These are phyloP conservation scores for Drosophila carrolli DNA, from an alignment of 1,140 invertebrate species.

Conservation along the genomic window DNA sequence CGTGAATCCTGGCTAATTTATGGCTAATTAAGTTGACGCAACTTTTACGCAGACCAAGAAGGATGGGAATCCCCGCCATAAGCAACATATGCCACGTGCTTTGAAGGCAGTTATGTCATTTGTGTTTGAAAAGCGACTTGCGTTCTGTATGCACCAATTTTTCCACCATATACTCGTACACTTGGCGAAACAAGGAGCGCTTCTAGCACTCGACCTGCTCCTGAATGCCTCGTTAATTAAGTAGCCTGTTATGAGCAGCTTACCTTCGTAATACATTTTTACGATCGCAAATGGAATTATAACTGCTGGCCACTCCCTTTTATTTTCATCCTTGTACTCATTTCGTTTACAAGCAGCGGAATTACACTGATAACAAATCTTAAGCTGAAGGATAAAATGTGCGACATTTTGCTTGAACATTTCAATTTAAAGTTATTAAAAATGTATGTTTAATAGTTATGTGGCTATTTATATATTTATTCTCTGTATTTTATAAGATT, in stretches of 20 bases:
- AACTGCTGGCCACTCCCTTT: slow-evolving; percentile 42
- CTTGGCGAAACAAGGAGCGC: slow-evolving; percentile 39
- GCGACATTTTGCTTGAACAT: too few relatives aligned
- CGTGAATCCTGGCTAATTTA: slow-evolving; percentile 65
- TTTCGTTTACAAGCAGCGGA: slow-evolving; percentile 7
- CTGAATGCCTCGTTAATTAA: slow-evolving; percentile 66
- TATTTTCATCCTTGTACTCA: slow-evolving; percentile 19
- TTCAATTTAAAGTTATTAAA: too few relatives aligned
- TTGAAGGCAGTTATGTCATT: slow-evolving; percentile 34
- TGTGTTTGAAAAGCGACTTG: not conserved
- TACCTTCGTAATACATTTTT: slow-evolving; percentile 69
- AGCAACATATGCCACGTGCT: slow-evolving; percentile 50
- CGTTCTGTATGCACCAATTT: slow-evolving; percentile 19
- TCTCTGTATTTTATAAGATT: too few relatives aligned
- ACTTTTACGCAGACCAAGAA: slow-evolving; percentile 27
- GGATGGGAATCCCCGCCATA: not conserved
- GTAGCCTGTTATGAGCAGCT: slow-evolving; percentile 63
- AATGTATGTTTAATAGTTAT: too few relatives aligned
- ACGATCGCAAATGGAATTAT: slow-evolving; percentile 70
- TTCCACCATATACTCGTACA: slow-evolving; percentile 6
- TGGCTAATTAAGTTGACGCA: slow-evolving; percentile 66
- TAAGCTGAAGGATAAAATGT: too few relatives aligned
- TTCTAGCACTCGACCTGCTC: slow-evolving; percentile 16
- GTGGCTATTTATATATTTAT: too few relatives aligned
- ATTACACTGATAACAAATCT: not conserved